Percentiles rank a stretch among this genome's conserved stretches.
phyloP scores from a whole-genome alignment of 2,113 vertebrate species.

The Pteruthius melanotis region DNA sequence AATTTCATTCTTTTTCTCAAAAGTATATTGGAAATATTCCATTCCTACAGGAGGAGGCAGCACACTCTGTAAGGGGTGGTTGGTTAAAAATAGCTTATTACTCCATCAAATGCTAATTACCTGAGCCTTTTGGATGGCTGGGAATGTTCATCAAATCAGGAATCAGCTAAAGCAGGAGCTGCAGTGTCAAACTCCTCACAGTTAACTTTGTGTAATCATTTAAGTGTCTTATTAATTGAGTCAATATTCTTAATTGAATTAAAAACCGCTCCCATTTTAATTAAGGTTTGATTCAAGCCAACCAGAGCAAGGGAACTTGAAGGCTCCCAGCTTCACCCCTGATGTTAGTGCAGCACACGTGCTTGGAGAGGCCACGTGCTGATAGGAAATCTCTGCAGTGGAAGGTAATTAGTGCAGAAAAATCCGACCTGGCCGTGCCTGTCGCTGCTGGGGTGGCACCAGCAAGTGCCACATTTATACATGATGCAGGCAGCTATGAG shows the following conservation, averaged over 20 bases:
- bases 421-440: neutral
- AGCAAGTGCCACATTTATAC: neutral
- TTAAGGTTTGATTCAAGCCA: neutral
- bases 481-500: neutral
- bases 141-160: neutral
- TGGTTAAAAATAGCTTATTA: neutral
- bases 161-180: neutral
- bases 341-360: rapidly evolving
- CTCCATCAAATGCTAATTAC: neutral
- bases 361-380: neutral
- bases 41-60: neutral
- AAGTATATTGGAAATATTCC: neutral
- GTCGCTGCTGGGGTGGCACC: neutral
- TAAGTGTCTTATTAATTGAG: neutral
- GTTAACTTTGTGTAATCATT: neutral
- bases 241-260: neutral
- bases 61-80: neutral
- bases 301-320: neutral
- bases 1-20: neutral
- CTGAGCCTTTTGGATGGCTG: neutral
- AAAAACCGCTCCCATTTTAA: neutral
- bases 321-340: neutral
- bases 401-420: neutral
- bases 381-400: neutral
- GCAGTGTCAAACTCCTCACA: neutral